These are phyloP conservation scores for Gymnothorax javanicus DNA, from an alignment of 2,797 vertebrate genomes.

Conservation along the genomic window DNA sequence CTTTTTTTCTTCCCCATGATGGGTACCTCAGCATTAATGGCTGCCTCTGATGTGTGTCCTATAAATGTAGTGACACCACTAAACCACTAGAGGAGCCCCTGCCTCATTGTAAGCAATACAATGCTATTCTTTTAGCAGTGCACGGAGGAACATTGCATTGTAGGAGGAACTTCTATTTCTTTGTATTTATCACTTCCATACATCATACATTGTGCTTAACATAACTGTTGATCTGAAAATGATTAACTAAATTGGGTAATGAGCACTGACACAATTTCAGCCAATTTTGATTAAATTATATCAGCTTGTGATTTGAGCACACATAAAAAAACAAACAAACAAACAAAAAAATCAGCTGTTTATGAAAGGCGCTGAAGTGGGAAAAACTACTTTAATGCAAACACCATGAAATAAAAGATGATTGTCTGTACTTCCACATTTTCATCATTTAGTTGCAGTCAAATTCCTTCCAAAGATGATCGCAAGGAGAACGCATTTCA, in stretches of 20 bases:
- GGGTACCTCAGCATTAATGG: not conserved
- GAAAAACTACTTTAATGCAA: no score
- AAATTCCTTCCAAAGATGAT: no score
- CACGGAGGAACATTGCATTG: not conserved
- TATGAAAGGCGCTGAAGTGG: no score
- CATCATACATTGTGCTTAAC: not conserved
- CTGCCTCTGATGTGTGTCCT: not conserved
- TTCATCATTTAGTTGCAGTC: no score
- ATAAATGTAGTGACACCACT: conserved; percentile 45
- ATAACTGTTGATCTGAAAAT: no score
- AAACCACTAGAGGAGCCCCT: conserved; percentile 73
- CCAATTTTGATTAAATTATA: no score
- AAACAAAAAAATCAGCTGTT: no score
- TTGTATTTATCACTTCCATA: not conserved
- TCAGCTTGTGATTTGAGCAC: no score
- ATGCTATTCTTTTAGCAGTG: not conserved
- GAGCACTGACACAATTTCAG: no score
- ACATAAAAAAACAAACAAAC: no score
- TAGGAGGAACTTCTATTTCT: not conserved
- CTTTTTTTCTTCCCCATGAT: not conserved
- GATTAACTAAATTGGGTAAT: no score
- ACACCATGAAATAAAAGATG: not conserved
- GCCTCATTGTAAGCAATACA: conserved; percentile 49
- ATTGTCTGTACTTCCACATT: not conserved
- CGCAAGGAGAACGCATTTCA: no score